phyloP scores from a whole-genome alignment of 2,113 vertebrate genomes.

The Oreochromis tanganicae region DNA sequence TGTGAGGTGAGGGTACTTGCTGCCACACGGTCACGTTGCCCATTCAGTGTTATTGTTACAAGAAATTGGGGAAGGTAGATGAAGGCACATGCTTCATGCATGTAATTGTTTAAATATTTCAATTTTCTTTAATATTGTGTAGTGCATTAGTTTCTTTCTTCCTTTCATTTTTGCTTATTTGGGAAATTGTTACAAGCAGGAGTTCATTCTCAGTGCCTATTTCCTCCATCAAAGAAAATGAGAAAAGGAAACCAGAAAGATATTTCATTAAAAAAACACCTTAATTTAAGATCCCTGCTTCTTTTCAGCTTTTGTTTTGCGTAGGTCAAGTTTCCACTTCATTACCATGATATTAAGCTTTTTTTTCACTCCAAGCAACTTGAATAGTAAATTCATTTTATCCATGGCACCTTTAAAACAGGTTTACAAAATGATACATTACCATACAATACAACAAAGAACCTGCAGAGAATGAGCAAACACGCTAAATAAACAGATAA shows the following conservation, averaged over 20 bases:
- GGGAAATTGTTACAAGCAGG: neutral
- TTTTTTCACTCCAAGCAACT: neutral
- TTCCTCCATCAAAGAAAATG: neutral
- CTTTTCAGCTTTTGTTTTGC: neutral
- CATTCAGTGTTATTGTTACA: neutral
- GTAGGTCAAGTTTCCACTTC: neutral
- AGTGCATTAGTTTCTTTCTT: neutral
- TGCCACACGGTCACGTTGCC: neutral
- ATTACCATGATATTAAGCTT: neutral
- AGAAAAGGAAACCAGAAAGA: neutral
- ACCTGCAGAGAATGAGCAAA: neutral
- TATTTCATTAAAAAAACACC: neutral
- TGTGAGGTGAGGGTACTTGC: neutral
- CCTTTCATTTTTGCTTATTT: neutral
- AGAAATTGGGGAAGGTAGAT: neutral
- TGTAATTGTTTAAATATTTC: neutral
- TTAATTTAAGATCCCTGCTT: neutral
- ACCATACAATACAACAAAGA: neutral
- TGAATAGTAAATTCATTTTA: neutral
- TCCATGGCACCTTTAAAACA: neutral
- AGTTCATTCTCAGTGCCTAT: neutral
- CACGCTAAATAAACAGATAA: neutral
- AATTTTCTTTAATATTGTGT: neutral
- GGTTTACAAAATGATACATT: neutral
- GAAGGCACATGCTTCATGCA: neutral